Base-by-base conservation (phyloP, 2,113 vertebrate genomes). In the Hypomesus transpacificus region DNA sequence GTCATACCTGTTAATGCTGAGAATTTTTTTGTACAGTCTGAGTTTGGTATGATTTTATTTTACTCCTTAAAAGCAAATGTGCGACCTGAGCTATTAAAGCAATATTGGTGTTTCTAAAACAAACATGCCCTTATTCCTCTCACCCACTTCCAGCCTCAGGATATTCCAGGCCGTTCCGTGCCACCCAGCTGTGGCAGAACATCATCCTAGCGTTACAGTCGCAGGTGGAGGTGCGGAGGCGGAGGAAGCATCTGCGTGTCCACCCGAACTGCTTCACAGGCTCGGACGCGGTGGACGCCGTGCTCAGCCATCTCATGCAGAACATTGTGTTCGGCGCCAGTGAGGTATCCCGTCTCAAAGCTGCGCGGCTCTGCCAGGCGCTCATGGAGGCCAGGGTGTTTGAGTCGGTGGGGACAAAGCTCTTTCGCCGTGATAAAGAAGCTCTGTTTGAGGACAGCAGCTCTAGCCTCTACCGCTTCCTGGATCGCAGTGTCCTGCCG, bases 331-430 rank as follows among this genome's bases (percentile, higher is more conserved):
- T 95, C 66, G 92, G 89, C 84, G 90, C 90, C 56, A 92, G 80
- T 62, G 94, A 94, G 20, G 88, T 95, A 82, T 96, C 94, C 57
- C 87, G 84, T 13, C 87, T 93, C 52, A 95, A 95, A 80, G 93
- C 94, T 17, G 83, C 92, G 50, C 84, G 85, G 14, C 93, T 98
- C 13, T 96, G 94, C 83, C 94, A 95, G 75, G 89, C 91, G 0
- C 71, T 97, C 81, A 95, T 96, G 94, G 94, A 95, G 76, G 91
- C 94, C 13, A 91, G 92, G 76, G 91, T 95, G 74, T 94, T 96
- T 51, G 91, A 95, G 80, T 81, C 91, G 1, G 89, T 93, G 17
- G 93, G 91, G 20, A 85, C 80, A 0, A 95, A 91, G 79, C 89
- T 95, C 66, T 94, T 95, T 80, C 90, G 91, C 71, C 86, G 85